Base-by-base conservation (phyloP, 1,140 invertebrate species). In the Drosophila cardini region DNA sequence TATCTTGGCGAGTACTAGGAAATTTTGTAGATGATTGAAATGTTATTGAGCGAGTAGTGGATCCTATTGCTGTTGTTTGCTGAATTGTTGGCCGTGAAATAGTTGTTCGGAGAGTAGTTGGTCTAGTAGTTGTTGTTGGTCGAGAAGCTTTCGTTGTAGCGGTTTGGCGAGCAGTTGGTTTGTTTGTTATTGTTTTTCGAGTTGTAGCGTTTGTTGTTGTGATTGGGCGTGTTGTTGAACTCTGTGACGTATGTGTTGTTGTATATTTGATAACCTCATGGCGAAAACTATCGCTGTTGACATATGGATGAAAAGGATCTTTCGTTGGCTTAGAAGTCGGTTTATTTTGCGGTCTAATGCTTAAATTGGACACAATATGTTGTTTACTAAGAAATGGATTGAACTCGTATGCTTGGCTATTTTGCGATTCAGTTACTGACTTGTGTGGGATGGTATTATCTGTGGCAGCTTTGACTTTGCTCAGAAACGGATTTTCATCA, bases 231-330 rank as follows among this genome's bases (percentile, higher is more conserved):
- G 45, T 55, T 21, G 42, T 21, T 10, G 78, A 78, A 2, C 75
- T 86, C n/a, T n/a, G n/a, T n/a, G n/a, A n/a, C n/a, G n/a, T n/a
- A n/a, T n/a, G 30, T 1, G 45, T 55, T 15, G 83, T 72, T 18
- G 83, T 87, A 71, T 76, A 87, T 15, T 87, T 86, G 32, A 73
- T 89, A 45, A 83, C 48, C 34, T 87, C 83, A n/a, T 89, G 38
- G 26, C 83, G 83, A 72, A 87, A 87, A 26, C 65, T 83, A 36
- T 87, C 76, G 46, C 83, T 87, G 50, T 72, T 87, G 38, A 87
- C 55, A 30, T 87, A 87, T 18, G 76, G 56, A 45, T 68, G 45
- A 10, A 50, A 7, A 10, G 65, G 60, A 15, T 21, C 15, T 11
- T 65, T 75, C 3, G 38, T 52, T 40, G 78, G 9, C 13, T 6